Evolutionary conservation across 2,888 invertebrate species (phyloP), one percentile per base, ranked within the genome.

Genomic region (Leptodirus hochenwartii): DNA sequence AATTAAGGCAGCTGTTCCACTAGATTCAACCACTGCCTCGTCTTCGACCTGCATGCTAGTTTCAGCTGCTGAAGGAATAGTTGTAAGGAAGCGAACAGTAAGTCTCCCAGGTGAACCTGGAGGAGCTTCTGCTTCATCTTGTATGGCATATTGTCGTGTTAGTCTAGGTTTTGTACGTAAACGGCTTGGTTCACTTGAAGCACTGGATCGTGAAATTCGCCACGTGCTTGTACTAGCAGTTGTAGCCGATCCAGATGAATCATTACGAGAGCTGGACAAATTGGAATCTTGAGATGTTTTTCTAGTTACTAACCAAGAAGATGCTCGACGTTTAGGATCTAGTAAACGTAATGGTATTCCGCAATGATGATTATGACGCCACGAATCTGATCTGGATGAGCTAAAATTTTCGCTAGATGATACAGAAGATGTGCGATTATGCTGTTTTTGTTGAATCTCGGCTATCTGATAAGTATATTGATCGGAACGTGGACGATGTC

Each of bases 271-370:
- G 43, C 80, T 84, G 26, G 84, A 85, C 39, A 88, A 58, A 55
- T 84, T 88, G 4, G 88, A 88, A 51, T 90, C 88, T 53, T 88
- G 87, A 8, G 84, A 85, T 0, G 87, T 82, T 57, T 88, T 88
- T 30, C 87, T 63, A n/a, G 85, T 82, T 15, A 87, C 78, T 35
- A 85, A 60, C 87, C 87, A 87, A 1, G 84, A 82, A 0, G 84
- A 79, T 27, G 84, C 78, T 39, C 85, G 64, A 30, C 85, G 63
- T 46, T 81, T 73, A 2, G 78, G 76, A 40, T 79, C 78, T 23
- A 78, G 56, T 38, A 78, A 54, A 31, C 75, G 60, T 37, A 79
- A 51, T 1, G 84, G 80, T 31, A 85, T 79, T 27, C 79, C 71
- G 41, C 82, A 80, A 50, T 72, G 69, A 25, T 68, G 67, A 32